Percentiles rank a stretch among this genome's conserved stretches.
phyloP scores from a whole-genome alignment of 2,888 invertebrate species.

The Stomorhina lunata region DNA sequence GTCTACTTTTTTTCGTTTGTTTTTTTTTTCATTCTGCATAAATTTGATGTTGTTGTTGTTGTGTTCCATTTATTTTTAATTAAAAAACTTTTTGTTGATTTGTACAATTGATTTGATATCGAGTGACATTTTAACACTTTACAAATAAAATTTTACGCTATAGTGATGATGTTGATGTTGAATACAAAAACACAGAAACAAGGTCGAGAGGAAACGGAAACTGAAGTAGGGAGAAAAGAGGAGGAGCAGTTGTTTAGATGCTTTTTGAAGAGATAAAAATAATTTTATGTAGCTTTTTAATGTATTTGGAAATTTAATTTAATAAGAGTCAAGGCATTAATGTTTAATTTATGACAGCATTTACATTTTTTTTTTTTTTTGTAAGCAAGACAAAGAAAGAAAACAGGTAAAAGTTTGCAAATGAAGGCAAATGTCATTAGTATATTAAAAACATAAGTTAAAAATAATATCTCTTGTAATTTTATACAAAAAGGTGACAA shows the following conservation, averaged over 20 bases:
- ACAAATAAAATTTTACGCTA: slow-evolving; percentile 40
- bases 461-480: too few species aligned
- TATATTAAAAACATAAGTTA: too few species aligned
- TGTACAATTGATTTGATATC: slow-evolving; percentile 68
- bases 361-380: too few species aligned
- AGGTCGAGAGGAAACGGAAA: not conserved
- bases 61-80: slow-evolving; percentile 67
- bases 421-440: too few species aligned
- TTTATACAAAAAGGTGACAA: too few species aligned
- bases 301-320: too few species aligned
- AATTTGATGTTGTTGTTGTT: too few species aligned
- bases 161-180: not conserved
- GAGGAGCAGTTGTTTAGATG: not conserved
- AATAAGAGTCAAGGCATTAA: too few species aligned
- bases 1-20: too few species aligned
- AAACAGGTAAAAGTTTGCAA: too few species aligned
- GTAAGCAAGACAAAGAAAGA: too few species aligned
- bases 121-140: slow-evolving; percentile 68
- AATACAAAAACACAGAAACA: not conserved
- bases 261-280: not conserved
- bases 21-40: slow-evolving; percentile 31
- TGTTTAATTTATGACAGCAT: too few species aligned
- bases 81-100: slow-evolving; percentile 67
- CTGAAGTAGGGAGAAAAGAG: not conserved
- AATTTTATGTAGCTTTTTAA: slow-evolving; percentile 9